phyloP scores from a whole-genome alignment of 2,888 invertebrate species.

The Platerodrilus igneus region DNA sequence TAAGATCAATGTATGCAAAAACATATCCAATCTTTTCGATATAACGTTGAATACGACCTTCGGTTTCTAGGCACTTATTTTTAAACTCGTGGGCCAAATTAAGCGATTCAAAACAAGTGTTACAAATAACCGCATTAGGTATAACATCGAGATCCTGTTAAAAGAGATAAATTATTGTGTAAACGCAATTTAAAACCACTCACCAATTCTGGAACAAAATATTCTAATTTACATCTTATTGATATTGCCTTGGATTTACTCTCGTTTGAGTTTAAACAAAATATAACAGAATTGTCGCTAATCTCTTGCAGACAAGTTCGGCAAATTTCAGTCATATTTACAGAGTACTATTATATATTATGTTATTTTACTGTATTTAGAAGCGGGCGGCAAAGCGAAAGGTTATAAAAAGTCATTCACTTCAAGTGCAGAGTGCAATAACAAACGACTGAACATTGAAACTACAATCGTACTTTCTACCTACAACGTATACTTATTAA shows the following conservation, averaged over 20 bases:
- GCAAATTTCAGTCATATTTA: slow-evolving; percentile 15
- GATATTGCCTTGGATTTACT: slow-evolving; percentile 11
- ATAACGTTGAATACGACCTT: slow-evolving; percentile 14
- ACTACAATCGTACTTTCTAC: slow-evolving; percentile 11
- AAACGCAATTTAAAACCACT: slow-evolving; percentile 4
- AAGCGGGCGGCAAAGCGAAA: slow-evolving; percentile 8
- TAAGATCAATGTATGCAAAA: slow-evolving; percentile 12
- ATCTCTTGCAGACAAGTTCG: slow-evolving; percentile 15
- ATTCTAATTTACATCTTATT: slow-evolving; percentile 7
- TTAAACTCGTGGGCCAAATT: slow-evolving; percentile 15
- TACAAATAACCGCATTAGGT: slow-evolving; percentile 16
- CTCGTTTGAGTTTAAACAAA: slow-evolving; percentile 12
- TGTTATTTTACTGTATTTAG: slow-evolving; percentile 5
- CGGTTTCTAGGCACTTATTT: slow-evolving; percentile 18
- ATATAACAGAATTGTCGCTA: slow-evolving; percentile 7
- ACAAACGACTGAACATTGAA: slow-evolving; percentile 11
- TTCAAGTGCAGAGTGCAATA: slow-evolving; percentile 16
- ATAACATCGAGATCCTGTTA: slow-evolving; percentile 14
- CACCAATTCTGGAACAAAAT: slow-evolving; percentile 17
- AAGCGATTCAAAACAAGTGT: slow-evolving; percentile 10
- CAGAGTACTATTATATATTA: slow-evolving; percentile 6
- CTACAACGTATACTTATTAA: too few species aligned
- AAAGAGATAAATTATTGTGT: not conserved
- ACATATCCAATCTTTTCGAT: slow-evolving; percentile 18
- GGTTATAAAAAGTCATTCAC: slow-evolving; percentile 11